phyloP scores from a whole-genome alignment of 2,797 vertebrate species.

The Nyctibius grandis region DNA sequence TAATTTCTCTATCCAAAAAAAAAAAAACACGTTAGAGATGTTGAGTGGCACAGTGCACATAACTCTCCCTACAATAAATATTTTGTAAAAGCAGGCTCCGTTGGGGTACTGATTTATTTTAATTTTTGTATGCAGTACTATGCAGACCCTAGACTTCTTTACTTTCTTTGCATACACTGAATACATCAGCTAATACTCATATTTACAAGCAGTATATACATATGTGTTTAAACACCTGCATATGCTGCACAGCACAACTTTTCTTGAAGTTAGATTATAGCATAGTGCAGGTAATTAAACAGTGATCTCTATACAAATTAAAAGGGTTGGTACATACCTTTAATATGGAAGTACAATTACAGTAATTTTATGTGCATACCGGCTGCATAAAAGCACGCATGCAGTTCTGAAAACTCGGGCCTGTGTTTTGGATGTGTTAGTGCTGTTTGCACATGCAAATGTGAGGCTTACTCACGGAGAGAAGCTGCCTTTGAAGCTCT shows the following conservation, averaged over 20 bases:
- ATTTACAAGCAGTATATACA: neutral
- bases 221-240: neutral
- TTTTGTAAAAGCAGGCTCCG: neutral
- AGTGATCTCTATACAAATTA: constrained; percentile 32
- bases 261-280: neutral
- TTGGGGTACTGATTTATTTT: neutral
- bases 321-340: constrained; percentile 2
- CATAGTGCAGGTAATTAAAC: neutral
- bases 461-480: neutral
- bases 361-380: constrained; percentile 25
- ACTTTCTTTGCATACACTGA: neutral
- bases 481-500: constrained; percentile 31
- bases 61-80: neutral
- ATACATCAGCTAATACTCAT: neutral
- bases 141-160: neutral
- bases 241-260: neutral
- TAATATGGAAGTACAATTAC: constrained; percentile 28
- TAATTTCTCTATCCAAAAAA: neutral
- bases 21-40: neutral
- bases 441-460: constrained; percentile 34
- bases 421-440: neutral
- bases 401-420: neutral
- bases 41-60: neutral
- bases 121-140: neutral
- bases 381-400: neutral